These are phyloP conservation scores for Carassius gibelio DNA, from an alignment of 2,113 vertebrate species.

Conservation along the genomic window DNA sequence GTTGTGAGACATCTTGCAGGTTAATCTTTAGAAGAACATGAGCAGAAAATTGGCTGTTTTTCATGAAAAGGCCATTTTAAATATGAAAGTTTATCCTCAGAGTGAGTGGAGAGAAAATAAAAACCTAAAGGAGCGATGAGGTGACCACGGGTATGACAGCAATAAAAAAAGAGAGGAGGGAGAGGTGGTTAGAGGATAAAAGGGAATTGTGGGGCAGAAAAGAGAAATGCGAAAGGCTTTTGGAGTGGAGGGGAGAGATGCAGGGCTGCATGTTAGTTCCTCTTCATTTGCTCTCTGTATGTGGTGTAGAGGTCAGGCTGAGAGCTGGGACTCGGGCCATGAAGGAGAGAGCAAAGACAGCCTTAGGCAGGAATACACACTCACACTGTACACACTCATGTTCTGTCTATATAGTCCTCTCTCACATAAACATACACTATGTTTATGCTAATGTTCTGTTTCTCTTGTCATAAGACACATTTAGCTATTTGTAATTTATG, in stretches of 20 bases:
- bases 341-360: conserved; percentile 47
- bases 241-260: conserved; percentile 16
- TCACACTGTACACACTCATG: neutral
- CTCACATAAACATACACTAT: neutral
- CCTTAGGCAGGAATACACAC: conserved; percentile 1
- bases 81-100: neutral
- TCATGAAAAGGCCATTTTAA: neutral
- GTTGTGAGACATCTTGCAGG: neutral
- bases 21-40: neutral
- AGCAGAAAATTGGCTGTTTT: neutral
- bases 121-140: conserved; percentile 38
- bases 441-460: neutral
- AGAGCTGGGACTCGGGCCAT: conserved; percentile 42
- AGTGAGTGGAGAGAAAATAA: neutral
- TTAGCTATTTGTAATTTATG: neutral
- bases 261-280: conserved; percentile 38
- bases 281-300: conserved; percentile 55
- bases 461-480: neutral
- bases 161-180: conserved; percentile 49
- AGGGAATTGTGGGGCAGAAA: conserved; percentile 14
- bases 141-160: conserved; percentile 51
- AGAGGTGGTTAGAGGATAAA: conserved; percentile 34
- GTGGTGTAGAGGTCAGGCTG: conserved; percentile 46
- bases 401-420: neutral
- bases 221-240: conserved; percentile 27